Evolutionary conservation across 2,113 vertebrate genomes (phyloP).

Genomic region (Rhombomys opimus): DNA sequence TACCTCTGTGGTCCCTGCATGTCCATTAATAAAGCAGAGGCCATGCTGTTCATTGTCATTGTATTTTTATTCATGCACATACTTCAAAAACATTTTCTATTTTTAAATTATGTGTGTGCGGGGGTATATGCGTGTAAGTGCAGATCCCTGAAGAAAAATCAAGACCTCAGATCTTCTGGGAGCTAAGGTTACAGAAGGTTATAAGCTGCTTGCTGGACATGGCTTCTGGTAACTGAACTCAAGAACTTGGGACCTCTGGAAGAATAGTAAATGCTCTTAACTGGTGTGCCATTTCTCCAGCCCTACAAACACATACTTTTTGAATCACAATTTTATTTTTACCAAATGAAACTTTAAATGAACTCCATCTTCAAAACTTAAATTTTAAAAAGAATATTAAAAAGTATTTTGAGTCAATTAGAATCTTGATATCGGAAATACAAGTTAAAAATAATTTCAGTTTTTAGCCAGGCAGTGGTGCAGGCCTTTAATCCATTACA

Average conservation of each 20-base stretch:
- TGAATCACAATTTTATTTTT: slow-evolving; percentile 20
- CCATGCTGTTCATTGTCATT: slow-evolving; percentile 2
- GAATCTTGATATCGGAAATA: slow-evolving; percentile 41
- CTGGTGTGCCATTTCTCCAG: not conserved
- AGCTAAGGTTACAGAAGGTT: not conserved
- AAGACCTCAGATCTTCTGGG: not conserved
- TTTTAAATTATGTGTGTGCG: not conserved
- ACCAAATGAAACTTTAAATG: not conserved
- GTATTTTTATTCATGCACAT: not conserved
- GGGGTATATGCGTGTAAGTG: not conserved
- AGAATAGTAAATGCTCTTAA: not conserved
- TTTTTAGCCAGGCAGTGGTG: not conserved
- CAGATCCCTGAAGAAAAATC: not conserved
- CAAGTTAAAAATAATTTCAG: not conserved
- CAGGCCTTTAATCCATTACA: not conserved
- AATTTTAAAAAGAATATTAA: slow-evolving; percentile 23
- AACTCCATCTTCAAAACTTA: slow-evolving; percentile 18
- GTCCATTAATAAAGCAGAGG: slow-evolving; percentile 41
- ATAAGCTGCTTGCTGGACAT: not conserved
- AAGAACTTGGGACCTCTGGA: not conserved
- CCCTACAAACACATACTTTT: not conserved
- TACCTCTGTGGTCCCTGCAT: not conserved
- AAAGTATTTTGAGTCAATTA: not conserved
- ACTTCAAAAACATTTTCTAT: not conserved
- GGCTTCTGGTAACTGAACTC: not conserved